Evolutionary conservation across 1,140 invertebrate species (phyloP).

Genomic region (Formica exsecta): DNA sequence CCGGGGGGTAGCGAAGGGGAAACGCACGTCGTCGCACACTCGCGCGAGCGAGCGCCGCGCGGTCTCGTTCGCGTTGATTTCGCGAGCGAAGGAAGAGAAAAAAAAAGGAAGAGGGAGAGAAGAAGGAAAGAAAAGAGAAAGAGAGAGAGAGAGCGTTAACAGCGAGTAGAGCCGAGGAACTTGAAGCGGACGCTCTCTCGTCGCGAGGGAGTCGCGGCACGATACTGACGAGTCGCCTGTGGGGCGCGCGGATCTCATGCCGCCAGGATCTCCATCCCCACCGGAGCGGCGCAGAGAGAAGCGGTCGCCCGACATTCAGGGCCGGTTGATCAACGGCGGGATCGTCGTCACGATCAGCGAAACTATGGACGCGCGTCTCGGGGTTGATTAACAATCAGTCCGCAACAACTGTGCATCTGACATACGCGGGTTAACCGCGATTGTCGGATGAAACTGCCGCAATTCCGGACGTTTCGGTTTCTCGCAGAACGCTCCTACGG

Average conservation of each 20-base stretch:
- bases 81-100: background rate
- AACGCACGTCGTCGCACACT: background rate
- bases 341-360: constrained; percentile 21
- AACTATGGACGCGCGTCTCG: background rate
- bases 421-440: background rate
- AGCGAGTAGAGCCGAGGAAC: constrained; percentile 12
- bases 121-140: constrained; percentile 8
- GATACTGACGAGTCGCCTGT: constrained; percentile 70
- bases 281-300: constrained; percentile 21
- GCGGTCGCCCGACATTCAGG: constrained; percentile 39
- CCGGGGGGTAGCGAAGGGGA: background rate
- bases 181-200: constrained; percentile 52
- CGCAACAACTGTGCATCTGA: background rate
- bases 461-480: background rate
- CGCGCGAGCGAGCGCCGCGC: constrained; percentile 26
- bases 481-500: background rate
- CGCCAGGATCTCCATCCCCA: constrained; percentile 64
- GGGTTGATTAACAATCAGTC: background rate
- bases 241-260: constrained; percentile 71
- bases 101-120: constrained; percentile 1
- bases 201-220: constrained; percentile 69
- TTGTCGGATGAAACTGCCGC: background rate
- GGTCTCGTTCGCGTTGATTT: background rate
- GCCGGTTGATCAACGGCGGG: constrained; percentile 33
- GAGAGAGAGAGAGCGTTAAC: background rate